A percentile compares a stretch with the other conserved stretches of the same genome.
phyloP scores from a whole-genome alignment of 1,140 invertebrate genomes.

The Tetraneura akinire region DNA sequence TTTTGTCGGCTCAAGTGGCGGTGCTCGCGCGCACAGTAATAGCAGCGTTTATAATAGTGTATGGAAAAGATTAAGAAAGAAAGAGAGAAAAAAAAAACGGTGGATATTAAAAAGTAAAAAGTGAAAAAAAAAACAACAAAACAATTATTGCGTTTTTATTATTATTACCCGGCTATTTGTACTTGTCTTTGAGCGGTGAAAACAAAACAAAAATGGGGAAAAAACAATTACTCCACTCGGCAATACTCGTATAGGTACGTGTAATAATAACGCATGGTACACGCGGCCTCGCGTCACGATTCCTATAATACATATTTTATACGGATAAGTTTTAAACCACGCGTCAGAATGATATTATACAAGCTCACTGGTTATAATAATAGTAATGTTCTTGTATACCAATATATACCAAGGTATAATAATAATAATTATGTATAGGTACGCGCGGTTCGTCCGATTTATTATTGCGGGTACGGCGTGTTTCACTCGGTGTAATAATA shows the following conservation, averaged over 20 bases:
- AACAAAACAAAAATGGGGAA: too few relatives aligned
- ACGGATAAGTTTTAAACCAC: too few relatives aligned
- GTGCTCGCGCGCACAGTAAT: not conserved
- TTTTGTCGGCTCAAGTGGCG: conserved; percentile 9
- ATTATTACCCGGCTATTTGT: conserved; percentile 47
- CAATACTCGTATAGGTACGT: too few relatives aligned
- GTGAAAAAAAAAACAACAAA: conserved; percentile 14
- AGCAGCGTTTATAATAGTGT: too few relatives aligned
- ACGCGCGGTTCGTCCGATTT: conserved; percentile 30
- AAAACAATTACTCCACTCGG: conserved; percentile 43
- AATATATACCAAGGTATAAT: not conserved
- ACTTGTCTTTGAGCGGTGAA: conserved; percentile 46
- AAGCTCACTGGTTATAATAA: too few relatives aligned
- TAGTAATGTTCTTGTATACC: too few relatives aligned
- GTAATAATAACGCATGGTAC: too few relatives aligned
- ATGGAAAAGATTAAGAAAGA: not conserved
- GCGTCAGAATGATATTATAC: too few relatives aligned
- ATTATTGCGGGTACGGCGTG: too few relatives aligned
- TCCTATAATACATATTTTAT: too few relatives aligned
- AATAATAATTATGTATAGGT: too few relatives aligned
- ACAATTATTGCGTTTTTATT: conserved; percentile 49
- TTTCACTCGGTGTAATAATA: conserved; percentile 43
- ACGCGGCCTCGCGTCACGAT: too few relatives aligned
- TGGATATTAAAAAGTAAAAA: not conserved
- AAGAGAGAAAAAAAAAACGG: not conserved